These are phyloP conservation scores for Alligator sinensis DNA, from an alignment of 2,113 vertebrate genomes.

Conservation along the genomic window DNA sequence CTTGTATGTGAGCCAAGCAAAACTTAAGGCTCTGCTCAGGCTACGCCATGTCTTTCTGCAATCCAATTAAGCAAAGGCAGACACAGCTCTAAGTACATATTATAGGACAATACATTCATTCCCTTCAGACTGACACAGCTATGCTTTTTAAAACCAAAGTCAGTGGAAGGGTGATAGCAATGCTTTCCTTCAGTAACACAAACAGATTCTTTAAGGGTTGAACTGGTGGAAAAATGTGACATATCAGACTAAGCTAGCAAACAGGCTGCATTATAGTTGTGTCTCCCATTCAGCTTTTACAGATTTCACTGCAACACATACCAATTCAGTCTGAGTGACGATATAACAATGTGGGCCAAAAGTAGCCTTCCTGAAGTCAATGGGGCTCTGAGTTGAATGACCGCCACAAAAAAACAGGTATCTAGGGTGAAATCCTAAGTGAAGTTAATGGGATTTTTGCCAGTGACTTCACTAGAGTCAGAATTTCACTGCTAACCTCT, in stretches of 20 bases:
- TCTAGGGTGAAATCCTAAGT: not conserved
- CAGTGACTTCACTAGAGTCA: not conserved
- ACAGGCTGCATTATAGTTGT: not conserved
- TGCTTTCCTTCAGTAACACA: not conserved
- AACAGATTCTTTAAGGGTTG: not conserved
- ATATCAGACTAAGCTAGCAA: not conserved
- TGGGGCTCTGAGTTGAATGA: not conserved
- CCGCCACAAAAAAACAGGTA: not conserved
- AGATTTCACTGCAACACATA: not conserved
- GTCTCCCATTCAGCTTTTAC: not conserved
- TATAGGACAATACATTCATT: not conserved
- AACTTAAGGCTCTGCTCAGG: not conserved
- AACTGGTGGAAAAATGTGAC: not conserved
- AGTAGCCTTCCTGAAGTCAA: not conserved
- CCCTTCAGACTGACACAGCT: not conserved
- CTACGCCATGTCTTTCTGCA: not conserved
- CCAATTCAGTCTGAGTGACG: not conserved
- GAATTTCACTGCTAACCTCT: not conserved
- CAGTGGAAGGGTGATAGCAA: not conserved
- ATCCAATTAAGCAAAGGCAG: not conserved
- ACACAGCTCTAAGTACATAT: not conserved
- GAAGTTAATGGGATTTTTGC: not conserved
- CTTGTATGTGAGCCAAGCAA: not conserved
- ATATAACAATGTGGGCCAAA: not conserved
- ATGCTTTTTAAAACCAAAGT: not conserved